Base-by-base conservation (phyloP, 1,140 invertebrate species). In the Sinella curviseta region DNA sequence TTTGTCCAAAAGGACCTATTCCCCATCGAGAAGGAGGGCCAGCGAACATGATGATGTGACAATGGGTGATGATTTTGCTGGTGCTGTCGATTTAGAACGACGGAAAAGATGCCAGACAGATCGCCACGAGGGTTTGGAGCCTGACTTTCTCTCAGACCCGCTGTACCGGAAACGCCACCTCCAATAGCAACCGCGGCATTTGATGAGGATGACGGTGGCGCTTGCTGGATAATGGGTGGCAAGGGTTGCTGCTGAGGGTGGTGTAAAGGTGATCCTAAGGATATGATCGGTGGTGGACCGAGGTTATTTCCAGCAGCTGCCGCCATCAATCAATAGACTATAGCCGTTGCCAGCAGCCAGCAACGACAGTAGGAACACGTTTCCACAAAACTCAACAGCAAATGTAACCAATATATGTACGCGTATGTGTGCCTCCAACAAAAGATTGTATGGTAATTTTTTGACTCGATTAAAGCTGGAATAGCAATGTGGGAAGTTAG, bases 1-100 rank as follows among this genome's bases (percentile, higher is more conserved):
- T 84, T 84, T 33, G 83, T 84, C 83, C 81, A 84, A 24, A 81
- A 81, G n/a, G 81, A 78, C 0, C 76, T 36, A 75, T 54, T 54
- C 28, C 74, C 26, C 12, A 77, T 48, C 0, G 74, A 77, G 24
- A 81, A 78, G 0, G 78, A 80, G 2, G 78, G 78, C 80, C 80
- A 80, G 3, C 74, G 48, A 28, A 77, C 36, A 60, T 54, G 30
- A 33, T 60, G 39, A 57, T 60, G 39, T 2, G 76, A n/a, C 48
- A 60, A 55, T 8, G 76, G 76, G 20, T 57, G 76, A 54, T 73
- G 54, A 20, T 57, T 57, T 36, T 34, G 60, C 1, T 54, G 76
- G 8, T 48, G 39, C n/a, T 35, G 48, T n/a, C 77, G 48, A 30
- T 54, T 78, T 26, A 78, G 39, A 3, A 55, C 81, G 26, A 78